Conservation (phyloP, 2,113 vertebrate genomes). For the Atherinomorus stipes region DNA sequence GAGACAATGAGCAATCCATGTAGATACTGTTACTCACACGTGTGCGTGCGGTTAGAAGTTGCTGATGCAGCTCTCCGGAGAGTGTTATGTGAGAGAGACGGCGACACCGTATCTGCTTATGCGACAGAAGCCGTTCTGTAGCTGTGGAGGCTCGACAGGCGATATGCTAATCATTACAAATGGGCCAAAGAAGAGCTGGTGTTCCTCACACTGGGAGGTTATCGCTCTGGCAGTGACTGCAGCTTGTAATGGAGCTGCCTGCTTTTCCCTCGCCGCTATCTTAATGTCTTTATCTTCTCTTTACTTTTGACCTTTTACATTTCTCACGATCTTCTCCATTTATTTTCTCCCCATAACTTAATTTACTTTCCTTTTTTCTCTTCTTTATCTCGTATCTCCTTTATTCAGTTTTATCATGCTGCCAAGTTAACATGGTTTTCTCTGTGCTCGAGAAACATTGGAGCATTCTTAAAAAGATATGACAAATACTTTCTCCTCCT, state of each 20-base stretch:
- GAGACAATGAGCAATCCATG: conserved; percentile 34
- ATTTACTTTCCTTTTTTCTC: neutral
- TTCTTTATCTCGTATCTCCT: conserved; percentile 1
- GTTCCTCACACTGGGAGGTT: conserved; percentile 48
- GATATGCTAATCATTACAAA: conserved; percentile 66
- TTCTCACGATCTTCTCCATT: conserved; percentile 20
- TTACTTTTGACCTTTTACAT: conserved; percentile 20
- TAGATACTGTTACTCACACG: conserved; percentile 23
- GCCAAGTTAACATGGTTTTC: conserved; percentile 29
- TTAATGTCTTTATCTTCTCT: conserved; percentile 22
- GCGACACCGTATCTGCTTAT: conserved; percentile 51
- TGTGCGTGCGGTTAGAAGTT: conserved; percentile 31
- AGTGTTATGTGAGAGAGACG: conserved; percentile 29
- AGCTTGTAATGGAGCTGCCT: conserved; percentile 30
- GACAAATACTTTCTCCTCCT: neutral
- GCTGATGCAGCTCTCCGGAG: conserved; percentile 58
- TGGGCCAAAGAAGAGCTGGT: conserved; percentile 51
- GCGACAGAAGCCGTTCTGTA: conserved; percentile 50
- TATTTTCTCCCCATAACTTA: conserved; percentile 5
- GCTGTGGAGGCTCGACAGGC: conserved; percentile 34
- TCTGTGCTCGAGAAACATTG: conserved; percentile 9
- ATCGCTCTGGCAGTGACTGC: conserved; percentile 28
- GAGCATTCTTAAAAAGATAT: conserved; percentile 7
- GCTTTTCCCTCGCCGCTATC: neutral
- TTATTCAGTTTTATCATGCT: conserved; percentile 21